Evolutionary conservation across 2,797 vertebrate species (phyloP), one percentile per base, ranked within the genome.

Genomic region (Pachyuromys duprasi): DNA sequence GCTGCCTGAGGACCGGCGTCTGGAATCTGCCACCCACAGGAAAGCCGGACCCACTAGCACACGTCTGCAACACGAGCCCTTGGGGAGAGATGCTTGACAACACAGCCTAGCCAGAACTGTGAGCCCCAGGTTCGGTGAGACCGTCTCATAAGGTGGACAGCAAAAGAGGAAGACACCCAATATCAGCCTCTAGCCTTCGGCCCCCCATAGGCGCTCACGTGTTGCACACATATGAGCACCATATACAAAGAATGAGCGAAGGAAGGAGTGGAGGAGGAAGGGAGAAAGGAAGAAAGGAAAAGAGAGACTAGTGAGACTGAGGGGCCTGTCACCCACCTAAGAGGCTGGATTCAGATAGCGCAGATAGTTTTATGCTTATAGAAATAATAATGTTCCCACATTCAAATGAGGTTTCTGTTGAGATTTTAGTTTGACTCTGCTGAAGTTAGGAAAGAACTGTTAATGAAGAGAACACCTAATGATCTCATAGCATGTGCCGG

Each of bases 401-500:
- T 92, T 93, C 55, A 36, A 93, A 60, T 86, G 24, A 95, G 39
- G 28, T 39, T 89, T 55, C 55, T 90, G 72, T 90, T 4, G 22
- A 95, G 65, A 90, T 84, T 83, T 93, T 45, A 82, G 57, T 65
- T 53, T 79, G 39, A 31, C 80, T 95, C 57, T 74, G 55, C 31
- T 57, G 53, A 87, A 24, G 62, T 87, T 83, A 83, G 78, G 69
- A 63, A 83, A 78, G 28, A 26, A 69, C 75, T 28, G 42, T n/a
- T 57, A 83, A 45, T 36, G 75, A 70, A 7, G 89, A 26, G 2
- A n/a, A 60, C 5, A 36, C 14, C 70, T 80, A 80, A 0, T 53
- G 76, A 60, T 36, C 33, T 42, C 80, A 63, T 62, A 31, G 11
- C 15, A 0, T 67, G 74, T 65, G 81, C 49, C 24, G 75, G 62